These are phyloP conservation scores for Troglohyphantes excavatus DNA, from an alignment of 2,888 invertebrate species.

Conservation along the genomic window DNA sequence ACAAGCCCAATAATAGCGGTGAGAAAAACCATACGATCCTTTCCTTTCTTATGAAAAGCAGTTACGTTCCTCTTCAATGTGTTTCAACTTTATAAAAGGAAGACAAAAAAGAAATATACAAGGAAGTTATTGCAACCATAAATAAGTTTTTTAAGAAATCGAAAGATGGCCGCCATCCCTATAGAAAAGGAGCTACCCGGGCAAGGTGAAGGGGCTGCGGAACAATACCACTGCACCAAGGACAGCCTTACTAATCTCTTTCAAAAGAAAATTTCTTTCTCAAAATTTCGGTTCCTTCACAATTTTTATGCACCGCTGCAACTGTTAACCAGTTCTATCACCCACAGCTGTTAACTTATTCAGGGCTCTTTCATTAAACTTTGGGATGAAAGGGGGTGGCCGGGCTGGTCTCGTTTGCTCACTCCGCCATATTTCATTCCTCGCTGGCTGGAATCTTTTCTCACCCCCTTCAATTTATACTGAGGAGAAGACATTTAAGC, in stretches of 20 bases:
- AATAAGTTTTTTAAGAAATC: constrained; percentile 63
- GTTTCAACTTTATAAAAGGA: constrained; percentile 40
- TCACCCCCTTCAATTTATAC: constrained; percentile 37
- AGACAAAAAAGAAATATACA: constrained; percentile 37
- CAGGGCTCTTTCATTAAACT: constrained; percentile 71
- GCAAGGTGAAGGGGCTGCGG: constrained; percentile 31
- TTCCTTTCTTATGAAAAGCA: constrained; percentile 35
- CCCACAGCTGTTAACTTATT: constrained; percentile 76
- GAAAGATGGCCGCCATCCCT: constrained; percentile 45
- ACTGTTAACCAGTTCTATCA: constrained; percentile 77
- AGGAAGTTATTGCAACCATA: constrained; percentile 61
- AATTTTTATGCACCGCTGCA: constrained; percentile 68
- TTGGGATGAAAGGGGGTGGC: constrained; percentile 37
- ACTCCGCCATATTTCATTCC: background rate
- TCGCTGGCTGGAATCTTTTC: constrained; percentile 15
- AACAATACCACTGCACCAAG: constrained; percentile 56
- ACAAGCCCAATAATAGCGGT: constrained; percentile 13
- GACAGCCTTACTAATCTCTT: constrained; percentile 64
- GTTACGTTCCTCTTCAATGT: constrained; percentile 57
- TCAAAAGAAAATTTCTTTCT: constrained; percentile 42
- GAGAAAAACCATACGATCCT: background rate
- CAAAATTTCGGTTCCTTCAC: constrained; percentile 45
- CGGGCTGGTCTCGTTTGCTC: constrained; percentile 24
- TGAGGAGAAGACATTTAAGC: constrained; percentile 32
- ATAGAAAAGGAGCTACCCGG: constrained; percentile 60